phyloP scores from a whole-genome alignment of 2,888 invertebrate genomes.

The Limnephilus rhombicus region DNA sequence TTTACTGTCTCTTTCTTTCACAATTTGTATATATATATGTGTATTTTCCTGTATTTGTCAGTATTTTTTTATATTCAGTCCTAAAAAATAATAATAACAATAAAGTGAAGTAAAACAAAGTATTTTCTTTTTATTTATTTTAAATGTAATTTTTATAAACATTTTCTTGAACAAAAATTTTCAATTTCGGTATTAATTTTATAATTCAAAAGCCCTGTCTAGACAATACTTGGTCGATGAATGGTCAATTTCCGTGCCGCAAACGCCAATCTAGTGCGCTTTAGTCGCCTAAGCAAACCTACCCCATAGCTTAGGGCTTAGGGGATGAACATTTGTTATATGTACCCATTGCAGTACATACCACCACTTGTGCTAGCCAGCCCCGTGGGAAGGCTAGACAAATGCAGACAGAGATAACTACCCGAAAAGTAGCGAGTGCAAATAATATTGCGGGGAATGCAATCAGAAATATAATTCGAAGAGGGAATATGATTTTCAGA shows the following conservation, averaged over 20 bases:
- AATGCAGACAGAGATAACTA: conserved; percentile 7
- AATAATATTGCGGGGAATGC: neutral
- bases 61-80: no score
- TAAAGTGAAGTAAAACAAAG: no score
- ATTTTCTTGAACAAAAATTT: no score
- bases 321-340: neutral
- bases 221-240: no score
- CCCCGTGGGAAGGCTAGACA: conserved; percentile 2
- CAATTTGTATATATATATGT: no score
- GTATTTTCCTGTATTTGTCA: no score
- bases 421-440: neutral
- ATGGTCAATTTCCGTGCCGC: neutral
- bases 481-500: neutral
- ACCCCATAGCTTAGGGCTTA: neutral
- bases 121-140: no score
- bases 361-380: neutral
- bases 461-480: neutral
- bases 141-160: no score
- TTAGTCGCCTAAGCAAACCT: neutral
- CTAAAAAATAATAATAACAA: no score
- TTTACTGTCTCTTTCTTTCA: no score
- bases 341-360: neutral
- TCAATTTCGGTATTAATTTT: no score
- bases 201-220: no score
- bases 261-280: neutral